These are phyloP conservation scores for Hippopotamus amphibius DNA, from an alignment of 2,113 vertebrate genomes.

Conservation along the genomic window DNA sequence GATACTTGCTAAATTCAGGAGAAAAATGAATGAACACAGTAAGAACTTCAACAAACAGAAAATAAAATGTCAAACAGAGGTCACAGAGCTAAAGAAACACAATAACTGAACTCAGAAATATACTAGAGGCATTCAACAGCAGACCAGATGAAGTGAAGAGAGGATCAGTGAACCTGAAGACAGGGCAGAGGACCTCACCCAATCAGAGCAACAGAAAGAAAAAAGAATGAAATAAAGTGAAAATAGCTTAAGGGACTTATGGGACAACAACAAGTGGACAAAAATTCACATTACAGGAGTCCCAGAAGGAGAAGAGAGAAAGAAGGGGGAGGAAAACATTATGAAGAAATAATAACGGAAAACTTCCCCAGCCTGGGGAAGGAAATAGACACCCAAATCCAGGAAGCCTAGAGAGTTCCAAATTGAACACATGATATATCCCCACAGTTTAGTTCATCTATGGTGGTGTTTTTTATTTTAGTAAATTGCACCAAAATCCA, in stretches of 20 bases:
- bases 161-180: not conserved
- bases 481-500: slow-evolving; percentile 15
- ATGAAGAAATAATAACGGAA: not conserved
- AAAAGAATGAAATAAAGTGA: not conserved
- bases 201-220: not conserved
- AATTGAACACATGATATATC: not conserved
- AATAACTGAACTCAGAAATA: not conserved
- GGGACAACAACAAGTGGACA: not conserved
- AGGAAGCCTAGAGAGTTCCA: not conserved
- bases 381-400: not conserved
- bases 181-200: not conserved
- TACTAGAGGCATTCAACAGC: not conserved
- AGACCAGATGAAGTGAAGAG: not conserved
- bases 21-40: not conserved
- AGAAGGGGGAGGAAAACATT: not conserved
- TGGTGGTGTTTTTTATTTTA: not conserved
- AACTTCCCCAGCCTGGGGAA: not conserved
- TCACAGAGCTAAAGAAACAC: not conserved
- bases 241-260: not conserved
- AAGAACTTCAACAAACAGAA: not conserved
- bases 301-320: not conserved
- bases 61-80: not conserved
- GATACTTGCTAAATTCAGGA: not conserved
- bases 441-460: not conserved
- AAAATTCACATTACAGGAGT: not conserved